Conservation (phyloP, 2,797 vertebrate genomes). For the Eutrigla gurnardus region DNA sequence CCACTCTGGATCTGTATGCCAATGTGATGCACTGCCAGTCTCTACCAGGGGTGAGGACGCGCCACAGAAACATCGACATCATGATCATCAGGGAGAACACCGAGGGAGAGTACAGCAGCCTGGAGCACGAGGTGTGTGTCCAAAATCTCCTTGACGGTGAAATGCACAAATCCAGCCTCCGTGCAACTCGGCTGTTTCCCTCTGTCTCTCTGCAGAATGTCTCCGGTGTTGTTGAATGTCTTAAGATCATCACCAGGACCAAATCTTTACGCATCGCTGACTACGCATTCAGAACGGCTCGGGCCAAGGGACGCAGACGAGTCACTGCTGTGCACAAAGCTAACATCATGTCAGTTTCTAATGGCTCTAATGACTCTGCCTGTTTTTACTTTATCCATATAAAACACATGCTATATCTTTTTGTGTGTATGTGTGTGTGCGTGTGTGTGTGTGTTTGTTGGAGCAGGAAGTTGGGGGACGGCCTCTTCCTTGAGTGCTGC, state of each 20-base stretch:
- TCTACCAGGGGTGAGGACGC: slow-evolving; percentile 86
- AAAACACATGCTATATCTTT: background rate
- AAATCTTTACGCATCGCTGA: slow-evolving; percentile 90
- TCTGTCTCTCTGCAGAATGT: slow-evolving; percentile 81
- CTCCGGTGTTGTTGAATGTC: slow-evolving; percentile 88
- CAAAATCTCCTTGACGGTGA: background rate
- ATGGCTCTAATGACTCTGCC: background rate
- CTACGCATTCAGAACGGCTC: slow-evolving; percentile 86
- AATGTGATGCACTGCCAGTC: slow-evolving; percentile 92
- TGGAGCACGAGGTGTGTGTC: slow-evolving; percentile 73
- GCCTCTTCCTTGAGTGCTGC: slow-evolving; percentile 91
- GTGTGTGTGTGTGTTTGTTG: slow-evolving; percentile 6
- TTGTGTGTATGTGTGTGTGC: slow-evolving; percentile 7
- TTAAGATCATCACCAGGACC: slow-evolving; percentile 90
- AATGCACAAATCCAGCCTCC: background rate
- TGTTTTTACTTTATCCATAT: background rate
- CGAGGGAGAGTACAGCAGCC: slow-evolving; percentile 82
- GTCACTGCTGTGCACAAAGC: slow-evolving; percentile 92
- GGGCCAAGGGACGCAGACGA: slow-evolving; percentile 82
- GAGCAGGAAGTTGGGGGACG: slow-evolving; percentile 88
- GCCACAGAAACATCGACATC: slow-evolving; percentile 88
- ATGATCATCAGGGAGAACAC: slow-evolving; percentile 92
- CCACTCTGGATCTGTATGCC: slow-evolving; percentile 89
- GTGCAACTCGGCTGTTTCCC: background rate
- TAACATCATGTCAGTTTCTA: slow-evolving; percentile 87